phyloP scores from a whole-genome alignment of 2,113 vertebrate species.

The human region DNA sequence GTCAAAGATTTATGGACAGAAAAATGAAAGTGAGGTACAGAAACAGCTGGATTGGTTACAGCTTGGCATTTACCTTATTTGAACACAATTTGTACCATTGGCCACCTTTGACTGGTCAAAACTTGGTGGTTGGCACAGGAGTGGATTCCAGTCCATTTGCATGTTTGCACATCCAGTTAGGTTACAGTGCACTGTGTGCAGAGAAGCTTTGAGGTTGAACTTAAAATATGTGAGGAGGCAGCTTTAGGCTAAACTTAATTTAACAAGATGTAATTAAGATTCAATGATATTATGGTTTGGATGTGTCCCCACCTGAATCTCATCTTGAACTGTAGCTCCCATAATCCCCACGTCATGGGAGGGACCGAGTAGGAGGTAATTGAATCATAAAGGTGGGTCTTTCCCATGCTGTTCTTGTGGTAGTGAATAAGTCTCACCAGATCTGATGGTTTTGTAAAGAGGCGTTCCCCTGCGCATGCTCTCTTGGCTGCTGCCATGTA shows the following conservation, averaged over 20 bases:
- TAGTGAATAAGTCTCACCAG: too few species aligned
- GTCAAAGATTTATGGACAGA: not conserved
- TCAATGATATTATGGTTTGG: too few species aligned
- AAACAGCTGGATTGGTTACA: not conserved
- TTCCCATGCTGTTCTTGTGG: too few species aligned
- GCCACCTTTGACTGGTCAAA: not conserved
- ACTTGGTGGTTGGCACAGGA: not conserved
- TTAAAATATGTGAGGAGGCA: not conserved
- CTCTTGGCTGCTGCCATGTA: too few species aligned
- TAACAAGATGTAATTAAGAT: not conserved
- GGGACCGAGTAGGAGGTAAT: too few species aligned
- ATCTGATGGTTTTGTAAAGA: too few species aligned
- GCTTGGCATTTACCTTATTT: not conserved
- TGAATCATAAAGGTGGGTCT: too few species aligned
- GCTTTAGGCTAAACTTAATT: not conserved
- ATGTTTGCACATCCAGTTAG: not conserved
- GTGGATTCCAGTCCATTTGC: not conserved
- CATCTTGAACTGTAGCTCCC: too few species aligned
- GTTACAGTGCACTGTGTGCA: not conserved
- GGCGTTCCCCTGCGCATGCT: too few species aligned
- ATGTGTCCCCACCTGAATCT: too few species aligned
- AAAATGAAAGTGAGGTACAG: not conserved
- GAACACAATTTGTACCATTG: not conserved
- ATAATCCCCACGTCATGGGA: too few species aligned
- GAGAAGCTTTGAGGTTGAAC: not conserved